Conservation (phyloP, 2,113 vertebrate genomes). For the Nycticebus coucang region DNA sequence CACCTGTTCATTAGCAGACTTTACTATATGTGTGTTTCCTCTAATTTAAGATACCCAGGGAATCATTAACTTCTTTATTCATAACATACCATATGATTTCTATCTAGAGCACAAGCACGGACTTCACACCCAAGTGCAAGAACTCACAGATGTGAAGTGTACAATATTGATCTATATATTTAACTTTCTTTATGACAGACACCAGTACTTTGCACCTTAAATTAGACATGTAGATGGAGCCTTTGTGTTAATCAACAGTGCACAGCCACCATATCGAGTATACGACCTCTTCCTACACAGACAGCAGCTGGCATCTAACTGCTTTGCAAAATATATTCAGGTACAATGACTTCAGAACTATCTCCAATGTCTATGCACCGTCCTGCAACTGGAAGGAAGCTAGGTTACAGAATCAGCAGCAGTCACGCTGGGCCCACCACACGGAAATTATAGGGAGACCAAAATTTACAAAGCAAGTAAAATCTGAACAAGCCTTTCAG, state of each 20-base stretch:
- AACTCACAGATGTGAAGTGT: background rate
- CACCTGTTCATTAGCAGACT: background rate
- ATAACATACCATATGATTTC: background rate
- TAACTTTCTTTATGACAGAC: background rate
- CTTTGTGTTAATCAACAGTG: background rate
- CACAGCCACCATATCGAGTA: background rate
- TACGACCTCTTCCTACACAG: background rate
- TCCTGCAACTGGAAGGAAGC: background rate
- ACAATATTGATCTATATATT: background rate
- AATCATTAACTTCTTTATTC: background rate
- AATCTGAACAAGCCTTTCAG: background rate
- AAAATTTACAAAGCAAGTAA: background rate
- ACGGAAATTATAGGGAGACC: background rate
- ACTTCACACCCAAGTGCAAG: background rate
- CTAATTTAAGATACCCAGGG: background rate
- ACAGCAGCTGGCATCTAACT: conserved; percentile 7
- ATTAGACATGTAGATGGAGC: background rate
- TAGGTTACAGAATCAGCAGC: background rate
- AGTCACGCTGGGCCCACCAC: background rate
- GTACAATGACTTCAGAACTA: background rate
- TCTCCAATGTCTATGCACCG: background rate
- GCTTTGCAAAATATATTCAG: conserved; percentile 25
- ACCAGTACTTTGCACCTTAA: conserved; percentile 1
- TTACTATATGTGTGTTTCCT: background rate
- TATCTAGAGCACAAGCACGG: background rate